phyloP scores from a whole-genome alignment of 53 echinoderm and acorn worm species.

The Paracentrotus lividus region DNA sequence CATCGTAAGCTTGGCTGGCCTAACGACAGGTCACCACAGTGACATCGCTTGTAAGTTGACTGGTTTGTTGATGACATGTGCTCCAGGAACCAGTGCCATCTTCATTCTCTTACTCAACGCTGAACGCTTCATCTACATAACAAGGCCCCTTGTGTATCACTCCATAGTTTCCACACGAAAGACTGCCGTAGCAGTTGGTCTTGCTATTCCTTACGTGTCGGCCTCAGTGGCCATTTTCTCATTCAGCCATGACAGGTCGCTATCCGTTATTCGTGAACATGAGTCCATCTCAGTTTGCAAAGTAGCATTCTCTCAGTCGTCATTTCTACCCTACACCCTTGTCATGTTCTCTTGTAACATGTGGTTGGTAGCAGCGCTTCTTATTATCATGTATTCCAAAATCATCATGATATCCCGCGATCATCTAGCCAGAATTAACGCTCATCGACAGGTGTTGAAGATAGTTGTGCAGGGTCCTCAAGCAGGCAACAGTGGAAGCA shows the following conservation, averaged over 20 bases:
- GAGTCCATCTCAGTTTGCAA: background rate
- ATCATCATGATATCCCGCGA: conserved; percentile 34
- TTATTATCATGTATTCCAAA: conserved; percentile 27
- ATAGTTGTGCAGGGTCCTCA: too few relatives aligned
- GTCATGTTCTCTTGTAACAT: conserved; percentile 15
- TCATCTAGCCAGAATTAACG: background rate
- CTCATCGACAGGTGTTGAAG: background rate
- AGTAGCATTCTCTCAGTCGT: conserved; percentile 33
- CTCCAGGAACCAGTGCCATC: conserved; percentile 39
- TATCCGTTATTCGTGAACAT: background rate
- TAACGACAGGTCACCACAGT: background rate
- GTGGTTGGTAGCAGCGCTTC: conserved; percentile 39
- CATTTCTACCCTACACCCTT: conserved; percentile 51
- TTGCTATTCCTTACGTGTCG: background rate
- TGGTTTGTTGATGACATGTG: conserved; percentile 46
- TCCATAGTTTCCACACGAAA: conserved; percentile 16
- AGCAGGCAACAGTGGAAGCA: background rate
- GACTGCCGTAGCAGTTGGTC: background rate
- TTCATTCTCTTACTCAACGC: conserved; percentile 61
- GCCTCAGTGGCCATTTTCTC: background rate
- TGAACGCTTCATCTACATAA: conserved; percentile 49
- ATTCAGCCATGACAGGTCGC: background rate
- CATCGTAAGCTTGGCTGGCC: background rate
- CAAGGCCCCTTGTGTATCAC: conserved; percentile 18
- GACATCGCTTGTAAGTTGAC: conserved; percentile 29